A percentile compares a stretch with the other conserved stretches of the same genome.
Evolutionary conservation across 2,797 vertebrate genomes (phyloP).

Genomic region (Peromyscus melanophrys): DNA sequence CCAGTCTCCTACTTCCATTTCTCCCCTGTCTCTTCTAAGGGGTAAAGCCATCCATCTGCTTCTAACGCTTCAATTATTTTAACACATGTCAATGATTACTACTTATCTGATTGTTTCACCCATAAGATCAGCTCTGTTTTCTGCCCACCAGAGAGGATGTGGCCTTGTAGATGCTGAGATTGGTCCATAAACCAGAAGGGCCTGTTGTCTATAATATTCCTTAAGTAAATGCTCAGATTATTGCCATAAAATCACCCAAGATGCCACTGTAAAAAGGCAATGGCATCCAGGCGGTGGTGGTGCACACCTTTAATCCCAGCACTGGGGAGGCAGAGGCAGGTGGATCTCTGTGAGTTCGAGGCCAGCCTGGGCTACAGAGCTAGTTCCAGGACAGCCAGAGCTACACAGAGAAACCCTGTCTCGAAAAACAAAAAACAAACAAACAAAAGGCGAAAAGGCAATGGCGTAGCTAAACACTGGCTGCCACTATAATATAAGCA

Average conservation of each 20-base stretch:
- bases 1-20: not conserved
- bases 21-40: not conserved
- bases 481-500: not conserved
- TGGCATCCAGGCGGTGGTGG: not conserved
- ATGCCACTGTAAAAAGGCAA: not conserved
- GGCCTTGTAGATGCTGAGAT: not conserved
- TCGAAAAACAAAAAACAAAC: not conserved
- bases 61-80: not conserved
- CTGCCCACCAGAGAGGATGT: not conserved
- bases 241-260: conserved; percentile 26
- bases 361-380: not conserved
- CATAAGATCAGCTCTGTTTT: not conserved
- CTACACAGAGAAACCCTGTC: not conserved
- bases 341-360: not conserved
- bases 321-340: not conserved
- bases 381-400: not conserved
- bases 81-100: not conserved
- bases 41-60: not conserved
- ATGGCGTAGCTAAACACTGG: not conserved
- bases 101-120: not conserved
- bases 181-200: conserved; percentile 20
- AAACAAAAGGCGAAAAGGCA: not conserved
- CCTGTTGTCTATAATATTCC: conserved; percentile 8
- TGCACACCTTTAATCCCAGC: not conserved
- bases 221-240: conserved; percentile 12